Base-by-base conservation (phyloP, 2,113 vertebrate species). In the Salvelinus sp. region DNA sequence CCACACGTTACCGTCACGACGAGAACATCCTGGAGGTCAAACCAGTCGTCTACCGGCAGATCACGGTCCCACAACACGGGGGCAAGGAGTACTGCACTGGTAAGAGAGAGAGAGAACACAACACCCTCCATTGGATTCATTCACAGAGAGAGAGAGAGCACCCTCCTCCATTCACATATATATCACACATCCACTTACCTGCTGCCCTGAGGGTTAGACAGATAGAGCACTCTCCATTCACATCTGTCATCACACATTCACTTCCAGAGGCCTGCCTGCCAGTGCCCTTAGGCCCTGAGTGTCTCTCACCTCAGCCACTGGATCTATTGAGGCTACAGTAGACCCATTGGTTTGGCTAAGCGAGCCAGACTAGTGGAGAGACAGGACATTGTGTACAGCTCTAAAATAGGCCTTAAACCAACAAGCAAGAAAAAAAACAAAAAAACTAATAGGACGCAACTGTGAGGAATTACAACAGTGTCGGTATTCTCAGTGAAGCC, bases 51-150 rank as follows among this genome's bases (percentile, higher is more conserved):
- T 99, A 97, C 88, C 93, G 97, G n/a, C 94, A 95, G 87, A 98
- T 98, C 67, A 93, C 93, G 0, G 96, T 99, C 10, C 96, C 97
- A 1, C 96, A 96, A 57, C 87, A 85, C 0, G 91, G 93, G 13
- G 86, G 90, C 88, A 98, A 95, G 88, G 97, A 98, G 66, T 99
- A 97, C 90, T 99, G 96, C 93, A 99, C 97, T 1, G 97, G 97
- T 97, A 89, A 64, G 92, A 68, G 65, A 3, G 14, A 67, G 1
- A 67, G 12, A 58, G 38, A 44, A 44, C 38, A 44, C 7, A 44
- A 44, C 38, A 44, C 2, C 9, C 9, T 44, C 38, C 9, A 44
- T 44, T 33, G 33, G 48, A 6, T 33, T 6, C 48, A 50, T 10
- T 50, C 47, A 48, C 12, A 25, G 12, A 16, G 16, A 6, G 50